Base-by-base conservation (phyloP, 2,888 invertebrate species). In the Lamproptera curius region DNA sequence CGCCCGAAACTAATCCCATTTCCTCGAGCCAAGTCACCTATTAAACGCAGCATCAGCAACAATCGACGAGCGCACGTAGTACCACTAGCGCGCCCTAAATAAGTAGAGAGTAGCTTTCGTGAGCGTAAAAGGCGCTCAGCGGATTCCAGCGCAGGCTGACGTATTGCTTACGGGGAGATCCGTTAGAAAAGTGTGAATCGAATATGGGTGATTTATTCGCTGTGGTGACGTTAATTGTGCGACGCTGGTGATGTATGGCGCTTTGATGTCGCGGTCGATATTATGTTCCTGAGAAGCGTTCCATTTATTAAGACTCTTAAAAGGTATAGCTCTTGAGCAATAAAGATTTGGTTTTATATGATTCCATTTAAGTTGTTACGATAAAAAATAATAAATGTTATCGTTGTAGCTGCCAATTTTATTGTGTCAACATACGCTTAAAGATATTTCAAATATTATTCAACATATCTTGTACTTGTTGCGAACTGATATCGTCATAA, bases 1-100 rank as follows among this genome's bases (percentile, higher is more conserved):
- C 87, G 87, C 71, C 71, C 76, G 57, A 76, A 78, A 75, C 74
- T 81, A 80, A 80, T 78, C 75, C 69, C 64, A 81, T 79, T 83
- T 81, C 82, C 80, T 78, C 70, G 58, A 63, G 26, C 67, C 60
- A 60, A 61, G 37, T 28, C 45, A 53, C 33, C 42, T 44, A 46
- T 53, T 43, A 42, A 49, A 48, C 45, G 37, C 35, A 23, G 44
- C 44, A 53, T 47, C 45, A 51, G 42, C 28, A 40, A 49, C 49
- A 49, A 44, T 49, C 26, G 42, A 42, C 23, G 31, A 41, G 40
- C 17, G 42, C 35, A 50, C 36, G 15, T 40, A n/a, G n/a, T n/a
- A n/a, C n/a, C n/a, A n/a, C n/a, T n/a, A 41, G 40, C 36, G 49
- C 35, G 49, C 20, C 44, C 49, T 50, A 50, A 41, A 58, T 62